Evolutionary conservation across 1,140 invertebrate genomes (phyloP).

Genomic region (Drosophila nannoptera): DNA sequence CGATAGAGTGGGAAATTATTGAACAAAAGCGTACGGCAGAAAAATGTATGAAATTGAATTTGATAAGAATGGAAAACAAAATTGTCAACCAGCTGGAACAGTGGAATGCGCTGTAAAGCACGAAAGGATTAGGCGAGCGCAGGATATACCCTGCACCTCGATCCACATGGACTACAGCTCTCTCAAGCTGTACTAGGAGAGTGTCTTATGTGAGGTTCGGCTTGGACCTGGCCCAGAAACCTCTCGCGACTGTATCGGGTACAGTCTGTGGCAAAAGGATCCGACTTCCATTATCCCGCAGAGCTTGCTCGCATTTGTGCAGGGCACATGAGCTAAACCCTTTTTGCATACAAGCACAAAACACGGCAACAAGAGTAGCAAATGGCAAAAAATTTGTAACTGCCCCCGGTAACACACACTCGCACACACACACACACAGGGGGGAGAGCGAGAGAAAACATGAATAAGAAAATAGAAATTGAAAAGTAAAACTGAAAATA

Average conservation of each 20-base stretch:
- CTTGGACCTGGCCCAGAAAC: too few species aligned
- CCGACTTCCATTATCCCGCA: conserved; percentile 15
- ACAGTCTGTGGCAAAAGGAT: conserved; percentile 33
- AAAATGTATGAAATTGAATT: conserved; percentile 74
- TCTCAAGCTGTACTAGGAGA: too few species aligned
- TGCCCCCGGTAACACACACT: conserved; percentile 57
- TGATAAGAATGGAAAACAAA: conserved; percentile 57
- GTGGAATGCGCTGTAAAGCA: conserved; percentile 21
- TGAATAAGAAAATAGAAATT: conserved; percentile 29
- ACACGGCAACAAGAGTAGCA: conserved; percentile 54
- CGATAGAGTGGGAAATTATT: conserved; percentile 57
- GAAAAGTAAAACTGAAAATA: conserved; percentile 57
- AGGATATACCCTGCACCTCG: too few species aligned
- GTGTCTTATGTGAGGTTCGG: too few species aligned
- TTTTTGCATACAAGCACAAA: conserved; percentile 46
- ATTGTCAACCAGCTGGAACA: conserved; percentile 28
- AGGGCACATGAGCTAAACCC: conserved; percentile 48
- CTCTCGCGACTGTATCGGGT: conserved; percentile 6
- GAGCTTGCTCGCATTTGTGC: conserved; percentile 21
- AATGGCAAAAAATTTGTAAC: conserved; percentile 53
- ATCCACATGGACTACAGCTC: too few species aligned
- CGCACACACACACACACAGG: conserved; percentile 20
- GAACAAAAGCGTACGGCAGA: conserved; percentile 65
- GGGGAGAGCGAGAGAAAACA: conserved; percentile 11
- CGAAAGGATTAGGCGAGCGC: neutral